Evolutionary conservation across 2,888 invertebrate genomes (phyloP), one percentile per base, ranked within the genome.

Genomic region (Diplazon laetatorius): DNA sequence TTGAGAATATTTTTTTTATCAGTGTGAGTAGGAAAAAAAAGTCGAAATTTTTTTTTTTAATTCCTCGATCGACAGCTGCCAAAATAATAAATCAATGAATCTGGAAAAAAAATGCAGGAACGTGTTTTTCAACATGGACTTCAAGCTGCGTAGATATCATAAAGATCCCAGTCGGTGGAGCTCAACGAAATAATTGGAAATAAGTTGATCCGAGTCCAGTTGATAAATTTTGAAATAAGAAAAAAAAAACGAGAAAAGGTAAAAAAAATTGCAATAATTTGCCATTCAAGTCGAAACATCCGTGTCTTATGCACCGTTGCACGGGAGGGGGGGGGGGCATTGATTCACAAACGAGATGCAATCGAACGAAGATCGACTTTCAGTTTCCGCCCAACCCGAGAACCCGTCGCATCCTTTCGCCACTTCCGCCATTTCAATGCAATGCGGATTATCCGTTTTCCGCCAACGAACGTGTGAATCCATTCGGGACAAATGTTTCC

Each of bases 321-420:
- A 5, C 6, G 4, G n/a, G n/a, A n/a, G n/a, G n/a, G n/a, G n/a
- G n/a, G n/a, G n/a, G 5, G 10, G 25, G 12, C 30, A 37, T 10
- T n/a, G 35, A 39, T 25, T 20, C 5, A 20, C 39, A 37, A 37
- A 18, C 16, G 16, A 10, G 10, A 57, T 57, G 57, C 37, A 37
- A 37, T 18, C 9, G 37, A 59, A 37, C 30, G 30, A 55, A 55
- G 55, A 59, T 39, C 59, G 39, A 59, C 59, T 59, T 59, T 59
- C 59, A 37, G 6, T 37, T 59, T 39, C 59, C 18, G n/a, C n/a
- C 16, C 37, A 39, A 12, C 39, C 5, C 16, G 37, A 20, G 59
- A 59, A 35, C 39, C n/a, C n/a, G 59, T 39, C 37, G 39, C 59
- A 39, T 59, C 39, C 59, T 59, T 59, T 59, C 59, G 12, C 37